A percentile compares a stretch with the other conserved stretches of the same genome.
Evolutionary conservation across 2,797 vertebrate species (phyloP).

Genomic region (Astyanax mexicanus): DNA sequence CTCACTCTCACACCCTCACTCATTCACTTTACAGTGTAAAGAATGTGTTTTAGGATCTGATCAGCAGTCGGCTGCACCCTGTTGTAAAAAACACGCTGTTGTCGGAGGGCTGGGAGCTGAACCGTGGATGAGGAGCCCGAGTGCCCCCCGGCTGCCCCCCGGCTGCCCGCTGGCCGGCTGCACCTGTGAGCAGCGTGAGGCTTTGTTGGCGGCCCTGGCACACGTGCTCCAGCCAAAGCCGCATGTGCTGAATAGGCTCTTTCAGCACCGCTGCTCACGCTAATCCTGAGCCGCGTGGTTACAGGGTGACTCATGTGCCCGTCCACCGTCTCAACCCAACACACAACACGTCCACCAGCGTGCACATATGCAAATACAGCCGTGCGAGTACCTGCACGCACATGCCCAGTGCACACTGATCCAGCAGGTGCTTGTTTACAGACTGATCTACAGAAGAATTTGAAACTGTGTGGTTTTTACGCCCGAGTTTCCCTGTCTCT

Average conservation of each 20-base stretch:
- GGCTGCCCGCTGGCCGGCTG: not conserved
- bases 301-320: conserved; percentile 64
- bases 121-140: not conserved
- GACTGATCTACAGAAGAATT: not conserved
- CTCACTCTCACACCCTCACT: too few relatives aligned
- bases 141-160: not conserved
- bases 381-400: not conserved
- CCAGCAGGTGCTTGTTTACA: not conserved
- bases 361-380: not conserved
- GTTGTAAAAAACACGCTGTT: not conserved
- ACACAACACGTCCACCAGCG: not conserved
- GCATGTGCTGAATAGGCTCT: conserved; percentile 62
- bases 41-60: not conserved
- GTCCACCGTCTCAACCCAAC: not conserved
- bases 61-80: not conserved
- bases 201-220: conserved; percentile 59
- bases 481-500: too few relatives aligned
- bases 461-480: too few relatives aligned
- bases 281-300: conserved; percentile 68
- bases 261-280: conserved; percentile 59
- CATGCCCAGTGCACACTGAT: not conserved
- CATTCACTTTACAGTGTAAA: not conserved
- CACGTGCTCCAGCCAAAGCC: conserved; percentile 41
- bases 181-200: conserved; percentile 41
- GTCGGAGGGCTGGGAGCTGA: not conserved